Conservation (phyloP, 2,797 vertebrate species). For the Xenentodon cancila region DNA sequence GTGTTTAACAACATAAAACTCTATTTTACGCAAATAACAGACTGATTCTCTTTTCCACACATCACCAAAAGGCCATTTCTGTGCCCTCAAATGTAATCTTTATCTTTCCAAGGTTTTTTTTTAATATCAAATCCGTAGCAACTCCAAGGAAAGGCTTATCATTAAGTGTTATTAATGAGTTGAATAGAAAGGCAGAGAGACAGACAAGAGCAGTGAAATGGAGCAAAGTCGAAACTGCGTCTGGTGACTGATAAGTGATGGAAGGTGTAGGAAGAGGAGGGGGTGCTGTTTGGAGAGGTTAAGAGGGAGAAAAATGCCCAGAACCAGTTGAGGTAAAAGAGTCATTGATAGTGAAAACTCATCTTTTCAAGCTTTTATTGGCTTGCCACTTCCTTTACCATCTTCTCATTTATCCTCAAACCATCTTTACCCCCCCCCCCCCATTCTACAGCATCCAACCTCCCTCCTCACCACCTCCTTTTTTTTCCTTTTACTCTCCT, state of each 20-base stretch:
- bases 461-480: background rate
- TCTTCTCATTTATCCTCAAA: background rate
- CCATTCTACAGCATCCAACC: background rate
- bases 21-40: slow-evolving; percentile 1
- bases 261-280: slow-evolving; percentile 12
- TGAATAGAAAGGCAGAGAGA: slow-evolving; percentile 46
- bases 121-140: slow-evolving; percentile 35
- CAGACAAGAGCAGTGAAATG: slow-evolving; percentile 68
- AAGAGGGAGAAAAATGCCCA: slow-evolving; percentile 4
- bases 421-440: slow-evolving; percentile 9
- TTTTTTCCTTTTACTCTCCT: slow-evolving; percentile 73
- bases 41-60: slow-evolving; percentile 28
- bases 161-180: slow-evolving; percentile 62
- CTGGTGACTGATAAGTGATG: slow-evolving; percentile 65
- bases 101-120: slow-evolving; percentile 12
- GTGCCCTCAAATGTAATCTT: slow-evolving; percentile 26
- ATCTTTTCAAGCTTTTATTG: slow-evolving; percentile 4
- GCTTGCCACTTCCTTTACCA: slow-evolving; percentile 4
- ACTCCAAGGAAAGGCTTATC: slow-evolving; percentile 43
- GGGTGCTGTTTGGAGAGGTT: slow-evolving; percentile 29
- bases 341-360: slow-evolving; percentile 23
- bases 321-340: slow-evolving; percentile 35
- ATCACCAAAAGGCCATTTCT: slow-evolving; percentile 40
- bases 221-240: slow-evolving; percentile 69
- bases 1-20: slow-evolving; percentile 31